Percentiles rank a stretch among this genome's conserved stretches.
These are phyloP conservation scores for Andrena bucephala DNA, from an alignment of 2,888 invertebrate genomes.

Conservation along the genomic window DNA sequence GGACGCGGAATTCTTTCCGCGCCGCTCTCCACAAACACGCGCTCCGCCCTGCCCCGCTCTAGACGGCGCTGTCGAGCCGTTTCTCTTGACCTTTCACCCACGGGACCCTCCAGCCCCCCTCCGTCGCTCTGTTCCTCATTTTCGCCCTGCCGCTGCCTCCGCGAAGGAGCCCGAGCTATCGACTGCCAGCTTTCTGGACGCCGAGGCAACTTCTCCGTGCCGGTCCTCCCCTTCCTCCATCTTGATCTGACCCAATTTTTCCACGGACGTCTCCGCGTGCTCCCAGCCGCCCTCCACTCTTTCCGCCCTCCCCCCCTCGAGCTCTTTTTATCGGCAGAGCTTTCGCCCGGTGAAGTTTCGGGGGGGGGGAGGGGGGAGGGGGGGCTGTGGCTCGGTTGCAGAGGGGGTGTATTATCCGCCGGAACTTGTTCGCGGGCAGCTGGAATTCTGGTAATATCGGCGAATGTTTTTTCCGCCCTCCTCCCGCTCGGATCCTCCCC, in stretches of 20 bases:
- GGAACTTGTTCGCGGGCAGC: too few species aligned
- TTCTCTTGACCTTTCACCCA: conserved; percentile 30
- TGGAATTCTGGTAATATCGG: too few species aligned
- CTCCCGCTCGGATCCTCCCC: too few species aligned
- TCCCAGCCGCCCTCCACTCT: background rate
- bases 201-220: conserved; percentile 13
- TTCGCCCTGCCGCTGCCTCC: background rate
- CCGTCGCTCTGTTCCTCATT: background rate
- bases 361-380: background rate
- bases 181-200: conserved; percentile 29
- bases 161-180: conserved; percentile 23
- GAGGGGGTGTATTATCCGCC: too few species aligned
- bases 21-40: conserved; percentile 17
- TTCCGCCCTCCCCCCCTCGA: too few species aligned
- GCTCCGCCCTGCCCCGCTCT: background rate
- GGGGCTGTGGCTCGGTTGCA: too few species aligned
- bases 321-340: background rate
- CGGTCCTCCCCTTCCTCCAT: too few species aligned
- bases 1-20: conserved; percentile 60
- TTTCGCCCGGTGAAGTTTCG: background rate
- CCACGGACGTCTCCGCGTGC: conserved; percentile 1
- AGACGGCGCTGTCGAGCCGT: conserved; percentile 33
- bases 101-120: background rate
- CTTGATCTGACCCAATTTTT: too few species aligned
- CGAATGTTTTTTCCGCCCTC: too few species aligned